Conservation (phyloP, 1,140 invertebrate species). For the Caenorhabditis inopinata region DNA sequence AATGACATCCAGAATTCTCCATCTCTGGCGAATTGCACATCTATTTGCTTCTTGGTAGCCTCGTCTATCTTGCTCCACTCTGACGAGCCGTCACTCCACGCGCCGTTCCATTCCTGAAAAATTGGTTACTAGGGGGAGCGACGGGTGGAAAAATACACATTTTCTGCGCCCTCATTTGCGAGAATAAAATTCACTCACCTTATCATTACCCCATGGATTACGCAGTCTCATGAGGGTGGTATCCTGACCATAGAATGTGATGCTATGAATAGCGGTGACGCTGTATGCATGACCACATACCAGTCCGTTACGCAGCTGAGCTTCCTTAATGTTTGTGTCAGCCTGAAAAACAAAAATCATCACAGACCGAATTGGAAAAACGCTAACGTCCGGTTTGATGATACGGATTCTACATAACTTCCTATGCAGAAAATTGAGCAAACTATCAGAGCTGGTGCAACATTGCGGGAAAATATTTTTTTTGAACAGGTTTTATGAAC, state of each 20-base stretch:
- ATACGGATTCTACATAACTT: no score
- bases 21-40: conserved; percentile 88
- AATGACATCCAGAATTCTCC: conserved; percentile 75
- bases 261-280: conserved; percentile 81
- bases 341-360: background rate
- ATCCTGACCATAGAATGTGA: conserved; percentile 75
- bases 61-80: conserved; percentile 91
- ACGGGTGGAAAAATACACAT: no score
- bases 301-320: background rate
- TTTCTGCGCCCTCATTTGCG: no score
- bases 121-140: no score
- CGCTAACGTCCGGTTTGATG: no score
- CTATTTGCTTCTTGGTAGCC: conserved; percentile 82
- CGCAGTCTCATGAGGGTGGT: conserved; percentile 77
- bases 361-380: no score
- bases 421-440: no score
- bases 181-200: background rate
- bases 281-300: conserved; percentile 83
- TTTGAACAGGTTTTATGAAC: no score
- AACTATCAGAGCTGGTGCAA: no score
- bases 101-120: conserved; percentile 87
- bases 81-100: conserved; percentile 85
- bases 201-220: conserved; percentile 95
- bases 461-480: no score
- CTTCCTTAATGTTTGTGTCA: conserved; percentile 3